Evolutionary conservation across 2,113 vertebrate genomes (phyloP).

Genomic region (Pelobates fuscus): DNA sequence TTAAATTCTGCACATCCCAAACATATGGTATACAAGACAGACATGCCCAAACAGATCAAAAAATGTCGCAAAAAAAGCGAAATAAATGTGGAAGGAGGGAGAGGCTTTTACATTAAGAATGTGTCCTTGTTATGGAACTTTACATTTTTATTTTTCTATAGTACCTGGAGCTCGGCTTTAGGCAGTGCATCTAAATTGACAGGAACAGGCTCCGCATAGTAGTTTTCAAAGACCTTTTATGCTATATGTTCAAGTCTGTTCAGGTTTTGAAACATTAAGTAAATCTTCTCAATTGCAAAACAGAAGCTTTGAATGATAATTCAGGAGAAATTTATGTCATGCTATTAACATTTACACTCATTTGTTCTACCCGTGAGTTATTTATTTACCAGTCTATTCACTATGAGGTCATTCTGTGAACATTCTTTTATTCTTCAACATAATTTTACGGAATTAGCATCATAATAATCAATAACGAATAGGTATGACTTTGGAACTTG

Average conservation of each 20-base stretch:
- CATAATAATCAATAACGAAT: too few relatives aligned
- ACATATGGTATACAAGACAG: background rate
- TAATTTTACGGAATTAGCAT: too few relatives aligned
- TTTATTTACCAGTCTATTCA: too few relatives aligned
- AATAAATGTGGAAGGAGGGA: background rate
- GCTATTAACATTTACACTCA: background rate
- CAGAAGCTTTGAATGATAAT: background rate
- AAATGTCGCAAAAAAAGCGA: background rate
- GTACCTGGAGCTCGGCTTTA: constrained; percentile 9
- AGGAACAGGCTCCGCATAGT: background rate
- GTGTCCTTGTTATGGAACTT: background rate
- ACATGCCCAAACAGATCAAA: constrained; percentile 19
- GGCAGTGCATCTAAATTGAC: background rate
- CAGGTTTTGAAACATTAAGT: constrained; percentile 16
- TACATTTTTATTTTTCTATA: background rate
- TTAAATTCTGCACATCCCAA: background rate
- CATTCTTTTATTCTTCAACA: too few relatives aligned
- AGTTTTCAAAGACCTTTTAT: background rate
- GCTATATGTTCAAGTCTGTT: constrained; percentile 15
- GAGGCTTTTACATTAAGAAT: background rate
- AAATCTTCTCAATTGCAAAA: background rate
- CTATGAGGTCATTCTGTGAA: too few relatives aligned
- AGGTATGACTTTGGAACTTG: too few relatives aligned
- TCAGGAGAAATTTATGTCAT: background rate
- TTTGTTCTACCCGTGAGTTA: too few relatives aligned